These are phyloP conservation scores for Hippopotamyrus pictus DNA, from an alignment of 2,797 vertebrate species.

Conservation along the genomic window DNA sequence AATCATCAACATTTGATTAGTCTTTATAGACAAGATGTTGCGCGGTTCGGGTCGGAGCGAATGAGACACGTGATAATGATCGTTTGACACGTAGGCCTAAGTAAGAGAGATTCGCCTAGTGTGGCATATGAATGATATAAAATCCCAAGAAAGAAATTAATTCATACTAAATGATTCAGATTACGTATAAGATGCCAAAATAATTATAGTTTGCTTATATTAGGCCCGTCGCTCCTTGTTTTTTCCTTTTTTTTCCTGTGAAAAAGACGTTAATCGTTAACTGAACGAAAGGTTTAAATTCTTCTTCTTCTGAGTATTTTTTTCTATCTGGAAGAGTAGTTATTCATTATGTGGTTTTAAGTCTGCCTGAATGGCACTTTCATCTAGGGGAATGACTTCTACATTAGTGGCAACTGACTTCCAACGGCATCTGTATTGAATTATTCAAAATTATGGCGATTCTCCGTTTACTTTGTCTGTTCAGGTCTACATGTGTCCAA, in stretches of 20 bases:
- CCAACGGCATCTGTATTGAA: not conserved
- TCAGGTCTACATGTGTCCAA: not conserved
- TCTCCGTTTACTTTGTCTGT: not conserved
- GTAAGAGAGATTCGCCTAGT: not conserved
- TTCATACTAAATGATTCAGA: not conserved
- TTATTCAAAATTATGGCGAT: not conserved
- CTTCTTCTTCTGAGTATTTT: not conserved
- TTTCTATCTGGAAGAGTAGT: not conserved
- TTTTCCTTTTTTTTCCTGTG: not conserved
- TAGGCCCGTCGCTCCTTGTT: not conserved
- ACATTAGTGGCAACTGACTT: not conserved
- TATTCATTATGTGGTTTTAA: not conserved
- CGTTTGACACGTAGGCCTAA: not conserved
- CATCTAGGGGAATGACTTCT: not conserved
- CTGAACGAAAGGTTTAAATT: not conserved
- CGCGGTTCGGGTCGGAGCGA: not conserved
- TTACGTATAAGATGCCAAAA: not conserved
- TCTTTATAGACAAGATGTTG: slow-evolving; percentile 58
- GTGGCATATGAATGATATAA: not conserved
- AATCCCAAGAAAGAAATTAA: not conserved
- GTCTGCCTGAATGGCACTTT: not conserved
- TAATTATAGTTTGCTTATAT: not conserved
- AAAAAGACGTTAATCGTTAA: not conserved
- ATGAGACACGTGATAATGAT: not conserved
- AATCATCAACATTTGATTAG: slow-evolving; percentile 57